phyloP scores from a whole-genome alignment of 1,140 invertebrate genomes.

The Cotesia vestalis region DNA sequence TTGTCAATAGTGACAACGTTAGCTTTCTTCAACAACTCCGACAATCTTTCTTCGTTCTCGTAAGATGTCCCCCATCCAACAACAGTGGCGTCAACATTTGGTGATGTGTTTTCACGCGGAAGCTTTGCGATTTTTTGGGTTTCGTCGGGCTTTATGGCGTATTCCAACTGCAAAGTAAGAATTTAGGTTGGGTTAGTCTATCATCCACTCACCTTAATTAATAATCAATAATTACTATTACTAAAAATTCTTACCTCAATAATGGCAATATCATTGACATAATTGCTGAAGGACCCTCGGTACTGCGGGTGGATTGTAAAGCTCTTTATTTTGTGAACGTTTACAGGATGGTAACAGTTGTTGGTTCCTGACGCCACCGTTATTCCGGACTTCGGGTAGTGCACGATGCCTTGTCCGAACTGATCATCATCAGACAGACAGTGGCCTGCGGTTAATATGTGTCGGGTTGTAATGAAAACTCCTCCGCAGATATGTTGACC shows the following conservation, averaged over 20 bases:
- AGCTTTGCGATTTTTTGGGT: not conserved
- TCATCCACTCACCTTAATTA: not conserved
- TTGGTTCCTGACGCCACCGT: conserved; percentile 1
- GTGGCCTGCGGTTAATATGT: not conserved
- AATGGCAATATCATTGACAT: conserved; percentile 16
- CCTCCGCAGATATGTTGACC: not conserved
- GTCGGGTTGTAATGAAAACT: not conserved
- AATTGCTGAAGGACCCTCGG: not conserved
- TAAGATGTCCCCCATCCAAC: not conserved
- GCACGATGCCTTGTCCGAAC: not conserved
- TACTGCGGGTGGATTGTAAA: conserved; percentile 5
- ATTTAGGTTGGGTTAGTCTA: not conserved
- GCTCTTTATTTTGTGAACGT: not conserved
- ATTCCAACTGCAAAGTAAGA: not conserved
- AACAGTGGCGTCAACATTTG: not conserved
- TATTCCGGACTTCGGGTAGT: not conserved
- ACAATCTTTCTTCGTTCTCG: not conserved
- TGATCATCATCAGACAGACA: not conserved
- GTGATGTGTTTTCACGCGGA: not conserved
- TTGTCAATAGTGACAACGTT: not conserved
- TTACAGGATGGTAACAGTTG: not conserved
- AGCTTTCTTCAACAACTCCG: not conserved
- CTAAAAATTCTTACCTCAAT: conserved; percentile 1
- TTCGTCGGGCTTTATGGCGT: not conserved
- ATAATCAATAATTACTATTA: too few relatives aligned